Evolutionary conservation across 2,797 vertebrate species (phyloP), one percentile per base, ranked within the genome.

Genomic region (Spinus pinus): DNA sequence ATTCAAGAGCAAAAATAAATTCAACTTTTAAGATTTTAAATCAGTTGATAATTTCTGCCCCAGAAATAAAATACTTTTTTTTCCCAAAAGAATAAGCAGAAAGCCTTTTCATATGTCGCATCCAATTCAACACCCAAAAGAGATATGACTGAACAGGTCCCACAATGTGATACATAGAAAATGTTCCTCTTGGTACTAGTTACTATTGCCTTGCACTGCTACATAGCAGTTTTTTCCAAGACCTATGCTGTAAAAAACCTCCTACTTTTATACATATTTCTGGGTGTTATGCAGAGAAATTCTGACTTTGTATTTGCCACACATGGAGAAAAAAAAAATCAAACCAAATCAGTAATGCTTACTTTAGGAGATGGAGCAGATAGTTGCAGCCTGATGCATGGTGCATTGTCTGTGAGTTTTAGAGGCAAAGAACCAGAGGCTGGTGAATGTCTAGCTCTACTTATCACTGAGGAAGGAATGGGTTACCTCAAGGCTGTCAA

Each of bases 401-500:
- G 27, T 60, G 35, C 54, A 49, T 31, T 71, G 61, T 83, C 85
- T 4, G 0, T 33, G 56, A 9, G 2, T 46, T 88, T 81, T 37
- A 70, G 89, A 82, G 60, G 78, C 64, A 91, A 90, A 88, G 70
- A 57, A 80, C 65, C 69, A 74, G 56, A 67, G 14, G 51, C 74
- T 91, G 80, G 77, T 67, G 85, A 86, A 75, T 79, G 41, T 86
- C 93, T 90, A 64, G 62, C 22, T 81, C 37, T 78, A 54, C 61
- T 94, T 94, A 92, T 93, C 89, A 56, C 58, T 77, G 62, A 0
- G 1, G 58, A 93, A 85, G 77, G 75, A 90, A 93, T 88, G 93
- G 87, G 90, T 96, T 96, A 96, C 93, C 89, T 94, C 94, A 95
- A 93, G 90, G 60, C 89, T 96, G 93, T 88, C 93, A 96, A 73